A percentile compares a stretch with the other conserved stretches of the same genome.
phyloP scores from a whole-genome alignment of 2,113 vertebrate species.

The Xenopus laevis region DNA sequence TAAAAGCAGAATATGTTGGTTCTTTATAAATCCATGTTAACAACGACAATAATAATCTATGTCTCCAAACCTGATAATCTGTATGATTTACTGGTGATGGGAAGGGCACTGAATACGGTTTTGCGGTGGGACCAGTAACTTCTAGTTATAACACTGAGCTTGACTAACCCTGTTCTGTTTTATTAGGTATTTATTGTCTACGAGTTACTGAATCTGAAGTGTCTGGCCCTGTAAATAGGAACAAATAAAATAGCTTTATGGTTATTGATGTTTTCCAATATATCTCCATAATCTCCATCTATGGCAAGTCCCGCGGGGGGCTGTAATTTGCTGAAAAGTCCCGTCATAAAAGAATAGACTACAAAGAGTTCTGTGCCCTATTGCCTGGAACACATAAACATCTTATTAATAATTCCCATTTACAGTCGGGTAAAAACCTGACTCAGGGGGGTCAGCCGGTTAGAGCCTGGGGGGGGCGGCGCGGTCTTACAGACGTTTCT shows the following conservation, averaged over 20 bases:
- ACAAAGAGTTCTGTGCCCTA: constrained; percentile 2
- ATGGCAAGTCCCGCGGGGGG: background rate
- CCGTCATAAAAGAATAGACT: background rate
- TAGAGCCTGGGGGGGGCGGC: background rate
- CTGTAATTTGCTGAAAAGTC: background rate
- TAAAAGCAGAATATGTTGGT: no score
- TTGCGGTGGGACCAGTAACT: no score
- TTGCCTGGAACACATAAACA: background rate
- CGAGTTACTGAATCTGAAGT: no score
- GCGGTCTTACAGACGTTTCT: background rate
- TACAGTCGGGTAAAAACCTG: background rate
- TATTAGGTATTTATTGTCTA: no score
- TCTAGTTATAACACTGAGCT: no score
- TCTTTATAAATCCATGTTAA: no score
- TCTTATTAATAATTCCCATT: constrained; percentile 22
- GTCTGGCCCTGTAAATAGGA: background rate
- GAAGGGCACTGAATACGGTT: no score
- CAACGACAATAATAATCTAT: no score
- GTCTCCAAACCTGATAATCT: no score
- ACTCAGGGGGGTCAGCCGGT: background rate
- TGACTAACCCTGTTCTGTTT: no score
- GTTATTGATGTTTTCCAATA: constrained; percentile 5
- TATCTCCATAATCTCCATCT: background rate
- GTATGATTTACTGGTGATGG: no score
- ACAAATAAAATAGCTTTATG: background rate